Evolutionary conservation across 1,140 invertebrate species (phyloP), one percentile per base, ranked within the genome.

Genomic region (Trichonephila clavata): DNA sequence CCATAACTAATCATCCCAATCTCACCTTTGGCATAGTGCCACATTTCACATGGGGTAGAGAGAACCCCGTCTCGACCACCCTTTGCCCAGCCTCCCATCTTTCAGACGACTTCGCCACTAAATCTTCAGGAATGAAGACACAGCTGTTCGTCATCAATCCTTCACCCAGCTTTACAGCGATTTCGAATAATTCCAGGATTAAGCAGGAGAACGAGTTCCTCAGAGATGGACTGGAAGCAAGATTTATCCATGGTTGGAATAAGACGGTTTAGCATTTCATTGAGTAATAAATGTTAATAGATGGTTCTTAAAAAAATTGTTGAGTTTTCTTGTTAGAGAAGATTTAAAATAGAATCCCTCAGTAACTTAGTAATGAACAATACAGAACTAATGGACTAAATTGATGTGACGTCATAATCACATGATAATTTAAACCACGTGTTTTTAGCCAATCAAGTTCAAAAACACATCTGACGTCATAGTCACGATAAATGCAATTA

Each of bases 1-100:
- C 81, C 27, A 84, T 84, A 87, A 87, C 86, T 63, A 63, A 87
- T 87, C 83, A 87, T 39, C 86, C 61, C 59, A 87, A 63, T 65
- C 61, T 59, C 57, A 65, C 86, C 59, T 63, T 65, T 87, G 86
- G 86, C 86, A 59, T 39, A 16, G 60, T 87, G 86, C 86, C 86
- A 87, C 86, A 63, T 87, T 87, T 87, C 27, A 87, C 86, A 32
- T n/a, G 83, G 83, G 39, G 57, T 84, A 60, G 83, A 18, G 13
- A n/a, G 50, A 21, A 16, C 83, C 4, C 39, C 16, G 27, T 39
- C 27, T 77, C 27, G 5, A 20, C 61, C 61, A 18, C 71, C 32
- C 71, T 24, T n/a, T n/a, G n/a, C 71, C 71, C n/a, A 21, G 13
- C 81, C 39, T 10, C 50, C 39, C n/a, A 57, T 59, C 81, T 83